A percentile compares a stretch with the other conserved stretches of the same genome.
phyloP scores from a whole-genome alignment of 2,888 invertebrate genomes.

The Polyommatus iphigenia region DNA sequence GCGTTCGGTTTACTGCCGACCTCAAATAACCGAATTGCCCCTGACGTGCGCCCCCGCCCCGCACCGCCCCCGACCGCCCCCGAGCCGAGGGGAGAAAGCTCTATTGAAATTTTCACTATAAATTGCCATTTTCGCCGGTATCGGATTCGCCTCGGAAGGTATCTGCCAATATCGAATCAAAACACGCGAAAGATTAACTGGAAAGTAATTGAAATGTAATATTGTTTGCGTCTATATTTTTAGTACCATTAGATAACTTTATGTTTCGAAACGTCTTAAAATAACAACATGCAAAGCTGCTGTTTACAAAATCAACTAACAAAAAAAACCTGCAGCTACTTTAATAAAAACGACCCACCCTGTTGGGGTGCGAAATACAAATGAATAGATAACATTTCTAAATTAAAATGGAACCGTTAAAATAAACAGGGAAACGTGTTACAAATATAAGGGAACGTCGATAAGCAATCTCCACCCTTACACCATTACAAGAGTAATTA shows the following conservation, averaged over 20 bases:
- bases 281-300: not conserved
- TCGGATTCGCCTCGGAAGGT: not conserved
- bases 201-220: not conserved
- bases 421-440: slow-evolving; percentile 12
- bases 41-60: slow-evolving; percentile 49
- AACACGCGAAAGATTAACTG: slow-evolving; percentile 1
- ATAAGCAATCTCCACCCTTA: slow-evolving; percentile 77
- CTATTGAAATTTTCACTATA: slow-evolving; percentile 24
- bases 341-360: not conserved
- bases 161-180: not conserved
- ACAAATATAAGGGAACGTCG: slow-evolving; percentile 70
- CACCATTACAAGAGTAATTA: slow-evolving; percentile 81
- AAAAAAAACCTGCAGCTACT: not conserved
- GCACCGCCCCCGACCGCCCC: slow-evolving; percentile 34
- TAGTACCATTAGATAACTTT: not conserved
- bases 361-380: not conserved
- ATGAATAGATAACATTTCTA: slow-evolving; percentile 16
- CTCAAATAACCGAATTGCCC: slow-evolving; percentile 78
- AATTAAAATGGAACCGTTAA: slow-evolving; percentile 21
- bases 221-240: not conserved
- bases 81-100: not conserved
- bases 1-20: slow-evolving; percentile 78
- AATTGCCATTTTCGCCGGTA: slow-evolving; percentile 20
- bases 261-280: not conserved
- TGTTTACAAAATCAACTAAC: not conserved